phyloP scores from a whole-genome alignment of 1,140 invertebrate genomes.

The Apis laboriosa region DNA sequence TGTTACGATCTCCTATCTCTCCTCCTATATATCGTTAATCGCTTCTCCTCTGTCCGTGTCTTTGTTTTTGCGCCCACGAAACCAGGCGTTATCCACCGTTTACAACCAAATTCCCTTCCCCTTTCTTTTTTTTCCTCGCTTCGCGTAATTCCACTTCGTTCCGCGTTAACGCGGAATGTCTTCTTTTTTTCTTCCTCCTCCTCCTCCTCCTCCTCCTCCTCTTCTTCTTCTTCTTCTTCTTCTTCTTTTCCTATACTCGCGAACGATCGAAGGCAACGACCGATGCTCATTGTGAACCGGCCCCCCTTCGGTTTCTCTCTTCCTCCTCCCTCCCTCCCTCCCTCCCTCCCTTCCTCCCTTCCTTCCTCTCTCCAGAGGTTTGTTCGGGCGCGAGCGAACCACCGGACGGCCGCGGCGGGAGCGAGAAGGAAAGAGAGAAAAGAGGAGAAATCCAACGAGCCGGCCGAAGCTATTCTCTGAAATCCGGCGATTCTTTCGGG shows the following conservation, averaged over 20 bases:
- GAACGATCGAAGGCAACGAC: conserved; percentile 19
- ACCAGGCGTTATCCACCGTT: not conserved
- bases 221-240: not conserved
- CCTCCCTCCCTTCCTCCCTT: no score
- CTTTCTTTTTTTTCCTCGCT: not conserved
- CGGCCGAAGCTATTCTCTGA: conserved; percentile 70
- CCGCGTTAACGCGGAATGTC: not conserved
- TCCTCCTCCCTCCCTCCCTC: not conserved
- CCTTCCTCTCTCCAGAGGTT: not conserved
- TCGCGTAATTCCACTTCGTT: not conserved
- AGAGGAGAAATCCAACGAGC: conserved; percentile 59
- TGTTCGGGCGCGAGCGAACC: not conserved
- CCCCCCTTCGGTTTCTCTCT: conserved; percentile 6
- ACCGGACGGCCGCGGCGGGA: not conserved
- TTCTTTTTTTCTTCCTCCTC: no score
- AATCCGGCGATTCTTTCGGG: conserved; percentile 79
- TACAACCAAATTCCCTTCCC: not conserved
- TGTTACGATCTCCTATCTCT: conserved; percentile 43
- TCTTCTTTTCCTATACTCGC: conserved; percentile 1
- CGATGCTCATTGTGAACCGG: conserved; percentile 15
- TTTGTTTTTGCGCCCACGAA: not conserved
- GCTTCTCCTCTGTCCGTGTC: not conserved
- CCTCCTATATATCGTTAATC: conserved; percentile 16
- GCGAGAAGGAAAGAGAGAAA: conserved; percentile 16
- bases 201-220: not conserved